phyloP scores from a whole-genome alignment of 64 coral and sea anemone genomes.

The Acropora tenuis region DNA sequence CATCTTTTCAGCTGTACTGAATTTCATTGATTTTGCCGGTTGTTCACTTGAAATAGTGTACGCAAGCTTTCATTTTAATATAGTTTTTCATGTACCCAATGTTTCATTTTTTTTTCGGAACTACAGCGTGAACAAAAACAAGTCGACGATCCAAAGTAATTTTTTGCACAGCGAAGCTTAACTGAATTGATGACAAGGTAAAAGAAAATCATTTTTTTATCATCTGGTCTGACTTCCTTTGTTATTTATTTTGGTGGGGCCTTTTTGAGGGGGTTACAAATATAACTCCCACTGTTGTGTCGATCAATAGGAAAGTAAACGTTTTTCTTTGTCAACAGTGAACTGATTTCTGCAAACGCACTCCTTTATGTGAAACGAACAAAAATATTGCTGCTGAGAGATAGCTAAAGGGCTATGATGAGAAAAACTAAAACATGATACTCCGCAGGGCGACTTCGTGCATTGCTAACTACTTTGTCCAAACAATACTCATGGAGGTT shows the following conservation, averaged over 20 bases:
- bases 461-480: conserved; percentile 8
- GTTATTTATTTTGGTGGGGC: background rate
- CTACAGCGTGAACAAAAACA: no score
- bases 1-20: background rate
- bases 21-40: background rate
- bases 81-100: no score
- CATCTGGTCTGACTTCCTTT: background rate
- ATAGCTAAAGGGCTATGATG: background rate
- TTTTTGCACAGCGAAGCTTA: background rate
- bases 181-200: background rate
- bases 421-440: background rate
- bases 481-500: conserved; percentile 24
- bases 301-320: background rate
- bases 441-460: background rate
- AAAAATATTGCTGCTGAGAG: background rate
- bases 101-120: no score
- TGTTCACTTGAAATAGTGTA: no score
- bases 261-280: background rate
- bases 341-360: background rate
- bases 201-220: conserved; percentile 32
- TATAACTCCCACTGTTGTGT: background rate
- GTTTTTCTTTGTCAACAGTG: background rate
- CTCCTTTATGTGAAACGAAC: background rate
- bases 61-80: no score
- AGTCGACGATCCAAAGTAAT: no score